Base-by-base conservation (phyloP, 2,888 invertebrate species). In the Napeogenes inachia region DNA sequence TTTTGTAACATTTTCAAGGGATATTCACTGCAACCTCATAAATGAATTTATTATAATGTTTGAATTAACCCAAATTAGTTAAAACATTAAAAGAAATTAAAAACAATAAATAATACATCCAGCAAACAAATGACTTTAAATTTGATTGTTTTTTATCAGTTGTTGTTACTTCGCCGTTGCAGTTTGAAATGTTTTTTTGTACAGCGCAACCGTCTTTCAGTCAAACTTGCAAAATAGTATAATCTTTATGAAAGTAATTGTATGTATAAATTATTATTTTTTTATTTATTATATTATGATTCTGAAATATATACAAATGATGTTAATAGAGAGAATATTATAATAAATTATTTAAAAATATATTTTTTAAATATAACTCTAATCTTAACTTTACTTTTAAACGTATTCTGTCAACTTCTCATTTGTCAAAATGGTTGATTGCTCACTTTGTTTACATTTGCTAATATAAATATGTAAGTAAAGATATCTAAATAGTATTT, bases 91-190 rank as follows among this genome's bases (percentile, higher is more conserved):
- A 67, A 63, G 59, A 60, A 68, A 65, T 64, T 72, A 71, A 73
- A 74, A 70, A 73, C 72, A 73, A 73, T 72, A 74, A 77, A 77
- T 75, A 80, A 76, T 75, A 58, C 47, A 79, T 81, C 80, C 81
- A 79, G 73, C 66, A 70, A 74, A 71, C 72, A 72, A 75, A 73
- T 70, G 66, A 70, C 70, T 70, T 70, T 62, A 72, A 73, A 75
- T 77, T 74, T 68, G 13, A 61, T 56, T 57, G 54, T 56, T 55
- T 63, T 62, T 61, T 61, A 54, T 75, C 66, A 68, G 63, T 66
- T 64, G 62, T 55, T 77, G 77, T 75, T 72, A 76, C 70, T 64
- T 75, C 72, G 73, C 87, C 87, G 89, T 89, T 89, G 83, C 71
- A 76, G 76, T 88, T 88, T 82, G 71, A 86, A 87, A 75, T 78